Evolutionary conservation across 1,140 invertebrate genomes (phyloP), one percentile per base, ranked within the genome.

Genomic region (Asbolus verrucosus): DNA sequence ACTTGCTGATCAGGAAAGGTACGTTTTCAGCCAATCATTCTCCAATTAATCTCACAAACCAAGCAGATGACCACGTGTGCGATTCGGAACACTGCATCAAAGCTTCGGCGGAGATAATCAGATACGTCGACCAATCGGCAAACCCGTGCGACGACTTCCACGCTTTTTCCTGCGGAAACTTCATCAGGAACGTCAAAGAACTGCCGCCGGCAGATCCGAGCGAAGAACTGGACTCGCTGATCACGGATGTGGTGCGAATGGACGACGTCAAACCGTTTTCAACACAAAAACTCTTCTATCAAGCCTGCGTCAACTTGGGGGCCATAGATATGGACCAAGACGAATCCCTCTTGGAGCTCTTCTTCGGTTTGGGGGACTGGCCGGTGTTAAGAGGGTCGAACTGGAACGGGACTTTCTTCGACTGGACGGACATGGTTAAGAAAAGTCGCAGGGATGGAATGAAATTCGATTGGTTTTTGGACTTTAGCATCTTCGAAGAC

Each of bases 361-460:
- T 93, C 5, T 81, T 84, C 9, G 80, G 85, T 46, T 81, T 94
- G 1, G 91, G 91, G 9, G 70, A 63, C 19, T 72, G 70, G 70
- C 70, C 70, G 21, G 59, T 72, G 6, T 11, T 68, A 18, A 27
- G 65, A 27, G 60, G 59, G n/a, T 11, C 21, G 24, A 16, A 59
- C 38, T 72, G 70, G 70, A 39, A 63, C 8, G 70, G 65, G 6
- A 14, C 19, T 2, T 14, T 27, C 6, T 72, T 68, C 54, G 21
- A 60, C 8, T 68, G 65, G 65, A 11, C 39, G 3, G 65, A 67
- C 39, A 84, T 84, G 1, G 84, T 91, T 59, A 90, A 87, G 69
- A 86, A 84, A 54, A 87, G 90, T 72, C 81, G 87, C 0, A 82
- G 84, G 39, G 78, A 81, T 13, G 92, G 92, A 11, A 59, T 71